Evolutionary conservation across 1,140 invertebrate genomes (phyloP).

Genomic region (Lepidurus arcticus): DNA sequence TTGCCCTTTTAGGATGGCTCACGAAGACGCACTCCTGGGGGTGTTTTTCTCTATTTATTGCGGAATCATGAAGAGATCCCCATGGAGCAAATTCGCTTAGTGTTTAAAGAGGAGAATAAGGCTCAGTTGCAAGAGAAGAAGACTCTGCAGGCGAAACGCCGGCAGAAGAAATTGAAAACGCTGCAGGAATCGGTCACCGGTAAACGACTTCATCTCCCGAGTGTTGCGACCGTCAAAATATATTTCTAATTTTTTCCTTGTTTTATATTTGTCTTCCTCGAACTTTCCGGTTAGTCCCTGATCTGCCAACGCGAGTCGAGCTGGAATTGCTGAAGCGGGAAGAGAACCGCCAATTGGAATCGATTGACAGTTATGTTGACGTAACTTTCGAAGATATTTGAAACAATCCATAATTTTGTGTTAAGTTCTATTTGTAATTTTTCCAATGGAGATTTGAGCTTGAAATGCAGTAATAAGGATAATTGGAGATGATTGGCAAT

Average conservation of each 20-base stretch:
- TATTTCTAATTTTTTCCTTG: background rate
- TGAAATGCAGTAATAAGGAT: background rate
- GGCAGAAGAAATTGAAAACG: slow-evolving; percentile 27
- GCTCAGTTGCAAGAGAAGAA: slow-evolving; percentile 31
- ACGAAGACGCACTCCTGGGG: slow-evolving; percentile 71
- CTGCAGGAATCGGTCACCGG: slow-evolving; percentile 15
- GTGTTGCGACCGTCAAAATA: background rate
- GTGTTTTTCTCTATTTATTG: slow-evolving; percentile 71
- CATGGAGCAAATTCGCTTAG: slow-evolving; percentile 59
- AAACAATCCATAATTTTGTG: background rate
- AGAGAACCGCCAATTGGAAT: slow-evolving; percentile 16
- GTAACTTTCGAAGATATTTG: background rate
- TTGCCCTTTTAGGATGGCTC: slow-evolving; percentile 60
- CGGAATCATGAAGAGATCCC: slow-evolving; percentile 66
- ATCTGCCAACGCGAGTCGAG: slow-evolving; percentile 23
- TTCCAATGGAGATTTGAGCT: background rate
- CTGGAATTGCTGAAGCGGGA: slow-evolving; percentile 24
- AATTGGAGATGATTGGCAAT: too few relatives aligned
- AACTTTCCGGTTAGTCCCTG: background rate
- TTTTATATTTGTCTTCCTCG: background rate
- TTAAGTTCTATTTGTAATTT: background rate
- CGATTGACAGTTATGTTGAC: slow-evolving; percentile 19
- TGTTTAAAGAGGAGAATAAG: slow-evolving; percentile 60
- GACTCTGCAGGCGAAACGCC: slow-evolving; percentile 29
- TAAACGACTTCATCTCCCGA: background rate